Conservation (phyloP, 2,113 vertebrate species). For the Myotis lucifugus region DNA sequence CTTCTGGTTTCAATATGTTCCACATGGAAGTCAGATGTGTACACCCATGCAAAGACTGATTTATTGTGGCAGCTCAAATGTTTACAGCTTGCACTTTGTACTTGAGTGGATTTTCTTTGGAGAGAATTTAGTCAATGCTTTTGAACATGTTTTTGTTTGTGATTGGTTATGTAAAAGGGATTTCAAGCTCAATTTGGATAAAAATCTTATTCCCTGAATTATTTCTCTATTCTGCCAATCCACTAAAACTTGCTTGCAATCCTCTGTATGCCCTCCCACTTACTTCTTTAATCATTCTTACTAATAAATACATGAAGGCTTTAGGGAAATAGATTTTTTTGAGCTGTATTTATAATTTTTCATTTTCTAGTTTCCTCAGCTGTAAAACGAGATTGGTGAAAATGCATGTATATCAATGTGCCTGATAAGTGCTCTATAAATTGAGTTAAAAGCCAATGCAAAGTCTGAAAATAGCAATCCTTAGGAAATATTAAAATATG, state of each 20-base stretch:
- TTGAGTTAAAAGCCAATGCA: constrained; percentile 33
- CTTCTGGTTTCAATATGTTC: constrained; percentile 60
- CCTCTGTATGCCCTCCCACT: not conserved
- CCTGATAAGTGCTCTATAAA: constrained; percentile 51
- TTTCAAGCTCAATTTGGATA: constrained; percentile 63
- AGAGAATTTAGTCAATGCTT: constrained; percentile 54
- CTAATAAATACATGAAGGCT: constrained; percentile 53
- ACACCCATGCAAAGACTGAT: not conserved
- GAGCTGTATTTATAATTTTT: constrained; percentile 66
- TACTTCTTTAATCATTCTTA: constrained; percentile 59
- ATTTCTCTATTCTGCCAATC: constrained; percentile 48
- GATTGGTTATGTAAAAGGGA: constrained; percentile 44
- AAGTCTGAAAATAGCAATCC: constrained; percentile 44
- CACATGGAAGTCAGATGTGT: constrained; percentile 47
- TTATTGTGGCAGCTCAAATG: constrained; percentile 50
- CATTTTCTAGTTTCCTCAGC: constrained; percentile 63
- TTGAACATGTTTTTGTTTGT: constrained; percentile 54
- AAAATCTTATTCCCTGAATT: constrained; percentile 59
- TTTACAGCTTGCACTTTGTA: constrained; percentile 52
- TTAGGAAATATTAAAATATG: constrained; percentile 59
- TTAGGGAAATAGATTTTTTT: constrained; percentile 66
- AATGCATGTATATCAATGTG: constrained; percentile 45
- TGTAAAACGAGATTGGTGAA: constrained; percentile 63
- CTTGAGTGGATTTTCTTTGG: constrained; percentile 55
- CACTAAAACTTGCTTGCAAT: constrained; percentile 4